Percentiles rank a stretch among this genome's conserved stretches.
These are phyloP conservation scores for Portevinia maculata DNA, from an alignment of 2,888 invertebrate species.

Conservation along the genomic window DNA sequence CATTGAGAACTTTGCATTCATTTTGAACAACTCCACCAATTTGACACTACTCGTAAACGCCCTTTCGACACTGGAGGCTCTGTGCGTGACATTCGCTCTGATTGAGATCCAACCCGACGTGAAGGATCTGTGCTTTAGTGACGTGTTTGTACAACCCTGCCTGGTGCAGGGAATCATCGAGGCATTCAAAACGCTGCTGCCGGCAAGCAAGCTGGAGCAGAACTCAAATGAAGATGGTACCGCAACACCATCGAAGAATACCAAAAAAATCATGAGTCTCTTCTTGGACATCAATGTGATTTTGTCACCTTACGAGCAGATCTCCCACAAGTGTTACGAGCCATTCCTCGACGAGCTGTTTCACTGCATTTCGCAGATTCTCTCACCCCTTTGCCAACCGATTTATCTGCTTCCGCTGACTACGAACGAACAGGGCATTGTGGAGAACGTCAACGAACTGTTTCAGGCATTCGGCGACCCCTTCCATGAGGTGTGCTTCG, in stretches of 20 bases:
- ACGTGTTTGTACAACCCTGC: slow-evolving; percentile 79
- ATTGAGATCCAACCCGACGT: slow-evolving; percentile 77
- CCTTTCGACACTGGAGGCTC: slow-evolving; percentile 85
- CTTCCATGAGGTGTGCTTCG: slow-evolving; percentile 79
- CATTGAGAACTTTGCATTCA: slow-evolving; percentile 86
- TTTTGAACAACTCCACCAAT: slow-evolving; percentile 89
- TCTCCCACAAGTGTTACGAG: slow-evolving; percentile 78
- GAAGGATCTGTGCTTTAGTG: slow-evolving; percentile 76
- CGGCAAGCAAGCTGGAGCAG: slow-evolving; percentile 64
- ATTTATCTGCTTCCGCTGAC: slow-evolving; percentile 79
- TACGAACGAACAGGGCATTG: slow-evolving; percentile 79
- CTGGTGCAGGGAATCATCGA: slow-evolving; percentile 80
- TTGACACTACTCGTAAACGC: slow-evolving; percentile 85
- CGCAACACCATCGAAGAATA: slow-evolving; percentile 76
- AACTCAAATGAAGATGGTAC: slow-evolving; percentile 69
- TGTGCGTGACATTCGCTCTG: slow-evolving; percentile 83
- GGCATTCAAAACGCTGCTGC: slow-evolving; percentile 79
- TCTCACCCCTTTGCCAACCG: slow-evolving; percentile 79
- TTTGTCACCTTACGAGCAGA: slow-evolving; percentile 79
- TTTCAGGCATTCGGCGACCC: slow-evolving; percentile 80
- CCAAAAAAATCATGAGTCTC: slow-evolving; percentile 80
- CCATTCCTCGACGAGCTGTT: slow-evolving; percentile 77
- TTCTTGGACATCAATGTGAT: slow-evolving; percentile 82
- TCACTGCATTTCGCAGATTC: slow-evolving; percentile 79
- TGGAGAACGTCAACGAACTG: slow-evolving; percentile 81